These are phyloP conservation scores for Tyrannus savana DNA, from an alignment of 2,113 vertebrate genomes.

Conservation along the genomic window DNA sequence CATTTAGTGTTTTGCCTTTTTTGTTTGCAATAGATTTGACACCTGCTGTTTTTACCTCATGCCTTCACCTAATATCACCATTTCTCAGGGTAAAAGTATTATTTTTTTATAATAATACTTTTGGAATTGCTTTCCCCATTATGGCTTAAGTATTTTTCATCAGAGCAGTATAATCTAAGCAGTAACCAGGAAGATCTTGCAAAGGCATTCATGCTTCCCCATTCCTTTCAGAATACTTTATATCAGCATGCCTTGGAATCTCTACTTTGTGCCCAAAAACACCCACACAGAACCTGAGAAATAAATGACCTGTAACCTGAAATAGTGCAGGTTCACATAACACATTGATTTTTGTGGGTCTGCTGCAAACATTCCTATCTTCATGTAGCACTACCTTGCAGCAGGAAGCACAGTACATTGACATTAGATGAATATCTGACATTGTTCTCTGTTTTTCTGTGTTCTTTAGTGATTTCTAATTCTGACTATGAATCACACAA, in stretches of 20 bases:
- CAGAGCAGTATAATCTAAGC: slow-evolving; percentile 26
- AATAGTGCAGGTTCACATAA: not conserved
- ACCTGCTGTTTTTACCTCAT: slow-evolving; percentile 45
- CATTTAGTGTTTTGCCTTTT: slow-evolving; percentile 5
- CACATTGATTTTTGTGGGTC: not conserved
- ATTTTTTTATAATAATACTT: slow-evolving; percentile 33
- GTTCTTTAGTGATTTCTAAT: not conserved
- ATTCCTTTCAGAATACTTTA: not conserved
- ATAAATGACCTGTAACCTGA: not conserved
- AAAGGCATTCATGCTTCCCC: not conserved
- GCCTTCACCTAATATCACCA: not conserved
- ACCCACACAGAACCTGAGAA: not conserved
- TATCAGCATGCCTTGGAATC: not conserved
- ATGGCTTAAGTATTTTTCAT: not conserved
- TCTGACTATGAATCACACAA: not conserved
- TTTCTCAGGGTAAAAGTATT: slow-evolving; percentile 15
- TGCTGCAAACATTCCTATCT: not conserved
- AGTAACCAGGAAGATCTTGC: not conserved
- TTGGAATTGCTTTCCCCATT: slow-evolving; percentile 39
- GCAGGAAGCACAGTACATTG: not conserved
- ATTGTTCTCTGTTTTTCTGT: not conserved
- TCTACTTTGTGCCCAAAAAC: not conserved
- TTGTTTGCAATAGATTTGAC: slow-evolving; percentile 36
- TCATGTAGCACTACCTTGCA: not conserved
- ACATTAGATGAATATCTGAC: not conserved